Percentiles rank a stretch among this genome's conserved stretches.
Conservation (phyloP, 2,113 vertebrate species). For the Sprattus sprattus region DNA sequence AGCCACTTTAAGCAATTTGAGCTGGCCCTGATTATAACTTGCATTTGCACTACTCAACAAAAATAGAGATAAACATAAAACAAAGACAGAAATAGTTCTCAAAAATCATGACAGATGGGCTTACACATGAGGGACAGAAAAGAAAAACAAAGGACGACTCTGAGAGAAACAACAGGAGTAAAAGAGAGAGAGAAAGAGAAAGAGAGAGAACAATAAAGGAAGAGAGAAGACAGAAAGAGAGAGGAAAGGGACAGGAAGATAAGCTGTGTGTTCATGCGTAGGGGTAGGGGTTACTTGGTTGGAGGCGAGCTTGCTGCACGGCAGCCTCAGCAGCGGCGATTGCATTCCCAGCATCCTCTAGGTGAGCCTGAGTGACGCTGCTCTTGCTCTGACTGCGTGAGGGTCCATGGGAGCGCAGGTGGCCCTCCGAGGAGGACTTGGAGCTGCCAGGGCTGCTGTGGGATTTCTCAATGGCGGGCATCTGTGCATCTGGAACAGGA, state of each 20-base stretch:
- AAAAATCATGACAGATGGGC: conserved; percentile 6
- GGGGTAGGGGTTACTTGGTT: conserved; percentile 99
- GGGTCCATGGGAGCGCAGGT: conserved; percentile 93
- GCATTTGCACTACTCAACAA: neutral
- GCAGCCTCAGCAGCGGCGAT: conserved; percentile 97
- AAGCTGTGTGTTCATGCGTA: conserved; percentile 89
- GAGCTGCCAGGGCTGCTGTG: conserved; percentile 98
- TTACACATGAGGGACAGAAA: conserved; percentile 11
- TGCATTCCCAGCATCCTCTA: conserved; percentile 94
- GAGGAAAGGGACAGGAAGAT: conserved; percentile 84
- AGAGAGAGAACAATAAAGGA: conserved; percentile 44
- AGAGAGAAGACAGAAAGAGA: conserved; percentile 67
- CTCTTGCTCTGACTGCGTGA: conserved; percentile 98
- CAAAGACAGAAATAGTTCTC: neutral
- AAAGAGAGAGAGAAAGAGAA: conserved; percentile 37
- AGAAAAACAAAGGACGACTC: neutral
- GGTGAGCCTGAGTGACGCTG: conserved; percentile 96
- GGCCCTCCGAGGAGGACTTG: conserved; percentile 97
- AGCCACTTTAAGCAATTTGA: neutral
- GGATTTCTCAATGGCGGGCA: conserved; percentile 95
- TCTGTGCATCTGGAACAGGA: conserved; percentile 83
- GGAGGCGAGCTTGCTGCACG: conserved; percentile 93
- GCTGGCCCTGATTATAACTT: neutral
- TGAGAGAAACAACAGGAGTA: conserved; percentile 58
- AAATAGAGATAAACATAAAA: neutral